phyloP scores from a whole-genome alignment of 2,113 vertebrate genomes.

The Leucopsar rothschildi region DNA sequence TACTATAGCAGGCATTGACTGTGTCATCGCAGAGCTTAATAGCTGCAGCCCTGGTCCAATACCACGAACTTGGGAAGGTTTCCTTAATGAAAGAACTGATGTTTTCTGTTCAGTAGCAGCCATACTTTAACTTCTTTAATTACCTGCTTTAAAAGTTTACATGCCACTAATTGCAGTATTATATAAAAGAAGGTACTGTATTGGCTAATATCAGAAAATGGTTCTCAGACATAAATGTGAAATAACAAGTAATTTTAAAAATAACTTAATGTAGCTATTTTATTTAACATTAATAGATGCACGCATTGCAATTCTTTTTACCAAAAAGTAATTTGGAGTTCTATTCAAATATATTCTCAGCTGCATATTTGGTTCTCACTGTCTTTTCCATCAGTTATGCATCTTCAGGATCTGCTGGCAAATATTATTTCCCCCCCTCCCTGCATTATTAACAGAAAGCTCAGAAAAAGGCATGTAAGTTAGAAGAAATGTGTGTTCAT shows the following conservation, averaged over 20 bases:
- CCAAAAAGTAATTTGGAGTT: neutral
- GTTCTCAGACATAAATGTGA: neutral
- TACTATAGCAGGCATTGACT: slow-evolving; percentile 86
- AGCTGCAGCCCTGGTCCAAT: slow-evolving; percentile 89
- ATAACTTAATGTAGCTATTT: neutral
- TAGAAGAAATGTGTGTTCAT: slow-evolving; percentile 10
- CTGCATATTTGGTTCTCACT: neutral
- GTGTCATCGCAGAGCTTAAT: slow-evolving; percentile 88
- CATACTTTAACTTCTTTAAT: neutral
- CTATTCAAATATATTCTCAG: neutral
- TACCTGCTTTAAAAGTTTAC: neutral
- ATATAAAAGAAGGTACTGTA: neutral
- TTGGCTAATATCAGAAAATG: neutral
- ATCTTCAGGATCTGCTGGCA: neutral
- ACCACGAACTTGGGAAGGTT: slow-evolving; percentile 85
- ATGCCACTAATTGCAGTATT: neutral
- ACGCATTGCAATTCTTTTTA: neutral
- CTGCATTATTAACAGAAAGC: neutral
- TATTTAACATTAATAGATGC: neutral
- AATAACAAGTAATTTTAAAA: neutral
- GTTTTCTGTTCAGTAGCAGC: slow-evolving; percentile 75
- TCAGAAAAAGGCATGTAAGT: neutral
- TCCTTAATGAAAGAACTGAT: slow-evolving; percentile 93
- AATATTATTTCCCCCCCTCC: neutral
- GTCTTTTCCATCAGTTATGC: neutral